Evolutionary conservation across 92 coral and sea anemone genomes (phyloP), one percentile per base, ranked within the genome.

Genomic region (Epizoanthus fatuus): DNA sequence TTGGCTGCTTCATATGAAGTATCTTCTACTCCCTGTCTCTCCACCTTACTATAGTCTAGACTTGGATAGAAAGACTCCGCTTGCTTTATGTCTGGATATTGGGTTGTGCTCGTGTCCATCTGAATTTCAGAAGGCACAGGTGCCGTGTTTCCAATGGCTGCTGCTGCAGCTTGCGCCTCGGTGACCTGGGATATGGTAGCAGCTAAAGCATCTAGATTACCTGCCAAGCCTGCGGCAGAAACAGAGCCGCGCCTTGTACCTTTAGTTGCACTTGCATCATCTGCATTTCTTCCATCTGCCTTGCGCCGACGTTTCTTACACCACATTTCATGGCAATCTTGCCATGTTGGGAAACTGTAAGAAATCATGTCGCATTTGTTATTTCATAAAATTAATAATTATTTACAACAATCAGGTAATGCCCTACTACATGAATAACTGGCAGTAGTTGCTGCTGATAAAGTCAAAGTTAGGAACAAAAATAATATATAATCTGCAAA

Each of bases 291-390:
- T 16, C 88, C 89, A 20, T 94, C 99, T 38, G 91, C 92, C 65
- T 95, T 95, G 58, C 98, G 97, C 69, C 98, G 92, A 57, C 99
- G 87, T 69, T 95, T 97, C 86, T 97, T 97, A 80, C 99, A 93
- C 98, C 98, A 95, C 99, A 97, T 97, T 80, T 97, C 99, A 64
- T 97, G 99, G 67, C 99, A 97, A 87, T 97, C 99, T 80, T 97
- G 99, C 99, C 99, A 97, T 17, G 95, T 91, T 42, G 99, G 99
- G 42, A 97, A 91, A 91, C 99, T 97, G 72, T 37, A 80, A 71
- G 22, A 45, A 15, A 82, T 35, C 40, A 49, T 37, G 7, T 39
- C 10, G 47, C n/a, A 65, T 6, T 35, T 65, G 9, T 65, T 64
- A 15, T 14, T 64, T 44, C 53, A 49, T 49, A 2, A 49, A 47